These are phyloP conservation scores for Halictus quadricinctus DNA, from an alignment of 2,888 invertebrate species.

Conservation along the genomic window DNA sequence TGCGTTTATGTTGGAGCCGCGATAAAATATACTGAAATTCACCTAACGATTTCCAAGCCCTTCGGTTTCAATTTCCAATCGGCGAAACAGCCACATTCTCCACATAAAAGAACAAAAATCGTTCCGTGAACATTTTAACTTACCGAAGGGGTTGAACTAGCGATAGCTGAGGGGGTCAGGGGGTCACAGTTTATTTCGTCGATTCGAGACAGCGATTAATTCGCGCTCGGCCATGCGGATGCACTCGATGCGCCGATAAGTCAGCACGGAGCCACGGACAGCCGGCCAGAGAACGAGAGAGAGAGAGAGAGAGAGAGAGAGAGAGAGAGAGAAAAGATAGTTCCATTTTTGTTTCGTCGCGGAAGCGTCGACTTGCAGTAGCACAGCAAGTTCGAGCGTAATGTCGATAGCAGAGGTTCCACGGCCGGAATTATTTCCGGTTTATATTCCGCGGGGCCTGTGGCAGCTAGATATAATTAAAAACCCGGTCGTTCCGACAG, in stretches of 20 bases:
- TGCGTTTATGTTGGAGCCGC: background rate
- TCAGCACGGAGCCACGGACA: background rate
- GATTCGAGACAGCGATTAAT: background rate
- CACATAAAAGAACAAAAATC: background rate
- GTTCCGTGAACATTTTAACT: background rate
- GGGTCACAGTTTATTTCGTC: background rate
- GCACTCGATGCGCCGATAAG: background rate
- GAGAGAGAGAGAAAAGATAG: background rate
- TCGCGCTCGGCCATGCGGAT: background rate
- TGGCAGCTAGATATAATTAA: constrained; percentile 69
- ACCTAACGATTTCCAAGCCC: background rate
- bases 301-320: too few species aligned
- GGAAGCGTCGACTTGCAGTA: constrained; percentile 32
- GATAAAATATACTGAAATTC: background rate
- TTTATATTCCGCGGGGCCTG: constrained; percentile 63
- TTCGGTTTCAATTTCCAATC: background rate
- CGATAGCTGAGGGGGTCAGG: background rate
- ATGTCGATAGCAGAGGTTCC: constrained; percentile 68
- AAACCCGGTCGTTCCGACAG: constrained; percentile 59
- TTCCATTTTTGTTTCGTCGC: constrained; percentile 56
- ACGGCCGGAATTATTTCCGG: constrained; percentile 68
- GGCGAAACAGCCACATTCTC: background rate
- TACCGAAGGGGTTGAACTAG: background rate
- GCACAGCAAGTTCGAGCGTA: constrained; percentile 33
- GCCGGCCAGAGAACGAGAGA: background rate